Conservation (phyloP, 2,888 invertebrate species). For the Limnephilus lunatus region DNA sequence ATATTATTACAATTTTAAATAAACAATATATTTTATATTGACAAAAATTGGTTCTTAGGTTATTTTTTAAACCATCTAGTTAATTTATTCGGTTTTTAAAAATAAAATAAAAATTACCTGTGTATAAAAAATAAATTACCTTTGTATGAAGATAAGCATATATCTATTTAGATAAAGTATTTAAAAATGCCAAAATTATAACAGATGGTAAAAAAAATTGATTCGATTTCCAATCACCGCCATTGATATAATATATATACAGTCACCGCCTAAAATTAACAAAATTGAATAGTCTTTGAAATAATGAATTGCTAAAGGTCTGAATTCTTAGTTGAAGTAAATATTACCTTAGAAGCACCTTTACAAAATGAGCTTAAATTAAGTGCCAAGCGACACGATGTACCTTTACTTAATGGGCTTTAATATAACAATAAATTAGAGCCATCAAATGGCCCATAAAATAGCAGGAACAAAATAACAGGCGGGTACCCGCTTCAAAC, state of each 20-base stretch:
- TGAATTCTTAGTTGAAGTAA: neutral
- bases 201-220: neutral
- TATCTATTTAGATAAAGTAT: too few relatives aligned
- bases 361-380: constrained; percentile 30
- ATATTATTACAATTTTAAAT: too few relatives aligned
- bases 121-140: too few relatives aligned
- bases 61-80: too few relatives aligned
- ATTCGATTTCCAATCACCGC: neutral
- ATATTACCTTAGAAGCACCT: constrained; percentile 23
- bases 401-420: neutral
- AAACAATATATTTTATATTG: too few relatives aligned
- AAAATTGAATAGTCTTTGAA: neutral
- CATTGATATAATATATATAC: too few relatives aligned
- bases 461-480: neutral
- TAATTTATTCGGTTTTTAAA: too few relatives aligned
- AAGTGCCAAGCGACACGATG: constrained; percentile 7
- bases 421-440: constrained; percentile 36
- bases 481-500: neutral
- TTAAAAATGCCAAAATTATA: neutral
- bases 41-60: too few relatives aligned
- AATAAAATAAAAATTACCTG: too few relatives aligned
- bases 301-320: neutral
- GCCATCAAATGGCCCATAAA: constrained; percentile 8
- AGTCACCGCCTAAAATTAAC: neutral
- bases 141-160: too few relatives aligned